Conservation (phyloP, 1,140 invertebrate species). For the Drosophila sulfurigaster region DNA sequence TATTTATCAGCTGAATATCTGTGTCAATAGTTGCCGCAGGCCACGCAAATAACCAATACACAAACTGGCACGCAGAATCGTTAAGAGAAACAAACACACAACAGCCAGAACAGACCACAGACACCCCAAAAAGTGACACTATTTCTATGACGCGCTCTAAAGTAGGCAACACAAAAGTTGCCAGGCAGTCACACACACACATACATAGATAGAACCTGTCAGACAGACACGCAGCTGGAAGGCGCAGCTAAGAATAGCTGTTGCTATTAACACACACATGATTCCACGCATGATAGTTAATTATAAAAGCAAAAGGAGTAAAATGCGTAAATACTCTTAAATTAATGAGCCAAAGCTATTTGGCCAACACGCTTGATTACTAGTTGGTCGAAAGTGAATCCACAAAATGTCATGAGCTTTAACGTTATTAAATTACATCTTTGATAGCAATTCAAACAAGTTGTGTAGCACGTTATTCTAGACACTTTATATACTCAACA, state of each 20-base stretch:
- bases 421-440: neutral
- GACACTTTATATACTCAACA: too few species aligned
- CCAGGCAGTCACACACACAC: conserved; percentile 9
- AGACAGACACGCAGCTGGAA: conserved; percentile 2
- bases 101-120: conserved; percentile 20
- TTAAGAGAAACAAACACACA: conserved; percentile 40
- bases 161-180: conserved; percentile 47
- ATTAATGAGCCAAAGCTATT: conserved; percentile 1
- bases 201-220: neutral
- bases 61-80: conserved; percentile 47
- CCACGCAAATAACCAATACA: conserved; percentile 68
- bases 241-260: conserved; percentile 11
- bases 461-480: too few species aligned
- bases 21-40: conserved; percentile 51
- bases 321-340: neutral
- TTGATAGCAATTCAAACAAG: neutral
- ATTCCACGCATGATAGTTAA: conserved; percentile 5
- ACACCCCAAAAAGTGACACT: conserved; percentile 26
- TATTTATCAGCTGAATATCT: conserved; percentile 8
- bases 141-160: conserved; percentile 31
- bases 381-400: neutral
- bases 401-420: neutral
- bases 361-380: neutral
- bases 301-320: conserved; percentile 1
- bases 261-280: conserved; percentile 34